Evolutionary conservation across 2,797 vertebrate genomes (phyloP), one percentile per base, ranked within the genome.

Genomic region (Hydrolagus colliei): DNA sequence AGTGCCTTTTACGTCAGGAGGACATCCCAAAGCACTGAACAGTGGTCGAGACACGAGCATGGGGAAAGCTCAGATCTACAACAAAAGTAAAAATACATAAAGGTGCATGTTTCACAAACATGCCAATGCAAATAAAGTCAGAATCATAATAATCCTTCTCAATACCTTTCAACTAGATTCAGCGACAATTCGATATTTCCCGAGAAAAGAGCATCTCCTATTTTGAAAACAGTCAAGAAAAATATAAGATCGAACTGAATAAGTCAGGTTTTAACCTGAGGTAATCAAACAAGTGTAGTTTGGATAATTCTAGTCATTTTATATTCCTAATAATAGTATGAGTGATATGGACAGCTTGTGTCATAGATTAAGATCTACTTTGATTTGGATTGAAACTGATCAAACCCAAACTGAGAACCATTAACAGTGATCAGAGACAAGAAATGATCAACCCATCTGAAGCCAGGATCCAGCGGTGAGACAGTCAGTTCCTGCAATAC

Each of bases 341-440:
- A 84, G 79, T 68, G 65, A 84, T 82, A 63, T 32, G 68, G 65
- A 68, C 41, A 68, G 79, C 79, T 84, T 71, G 65, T 22, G 32
- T 35, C 79, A 67, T 84, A 41, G 79, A 84, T 68, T 82, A 20
- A 84, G 35, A 84, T 71, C 79, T 35, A 13, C 79, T 7, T 63
- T 63, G 79, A 84, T 35, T 84, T 84, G 18, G 16, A 41, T n/a
- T 71, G 32, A 84, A 84, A 84, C 20, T 84, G 79, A 84, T 71
- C 18, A 52, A 67, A 84, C 71, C n/a, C 65, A 71, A 68, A 63
- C 9, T 0, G 41, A 67, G 32, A 84, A 68, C 65, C 79, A 52
- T 84, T 84, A 13, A 84, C 14, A 71, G 16, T n/a, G 65, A 84
- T 71, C 65, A 67, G 65, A 84, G 79, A 71, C 67, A 84, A 63